These are phyloP conservation scores for Drosophila paulistorum DNA, from an alignment of 1,140 invertebrate species.

Conservation along the genomic window DNA sequence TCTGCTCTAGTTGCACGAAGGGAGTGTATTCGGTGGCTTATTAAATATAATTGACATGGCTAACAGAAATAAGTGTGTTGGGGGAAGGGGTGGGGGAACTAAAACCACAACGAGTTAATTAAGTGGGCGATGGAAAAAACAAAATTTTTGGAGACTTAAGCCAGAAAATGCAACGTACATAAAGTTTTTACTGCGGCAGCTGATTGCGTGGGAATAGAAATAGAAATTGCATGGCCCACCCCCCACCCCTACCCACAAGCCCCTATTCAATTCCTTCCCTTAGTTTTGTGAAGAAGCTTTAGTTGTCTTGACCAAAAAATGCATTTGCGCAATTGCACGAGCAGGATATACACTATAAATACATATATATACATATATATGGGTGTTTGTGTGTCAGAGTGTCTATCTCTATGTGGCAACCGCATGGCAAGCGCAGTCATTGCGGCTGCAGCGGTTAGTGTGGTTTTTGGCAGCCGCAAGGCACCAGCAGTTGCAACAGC, in stretches of 20 bases:
- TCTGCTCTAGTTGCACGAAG: slow-evolving; percentile 66
- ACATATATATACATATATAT: slow-evolving; percentile 23
- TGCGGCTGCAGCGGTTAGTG: slow-evolving; percentile 58
- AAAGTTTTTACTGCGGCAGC: slow-evolving; percentile 11
- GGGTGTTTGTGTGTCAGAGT: slow-evolving; percentile 1
- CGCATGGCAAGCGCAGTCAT: slow-evolving; percentile 60
- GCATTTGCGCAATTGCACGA: slow-evolving; percentile 43
- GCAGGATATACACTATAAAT: slow-evolving; percentile 6
- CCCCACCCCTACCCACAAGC: background rate
- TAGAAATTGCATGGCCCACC: slow-evolving; percentile 7
- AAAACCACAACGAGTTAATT: slow-evolving; percentile 67
- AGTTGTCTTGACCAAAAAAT: slow-evolving; percentile 33
- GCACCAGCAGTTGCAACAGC: slow-evolving; percentile 13
- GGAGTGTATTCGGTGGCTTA: slow-evolving; percentile 28
- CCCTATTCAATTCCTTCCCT: background rate
- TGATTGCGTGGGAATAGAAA: background rate
- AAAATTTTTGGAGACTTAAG: slow-evolving; percentile 21
- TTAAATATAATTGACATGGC: slow-evolving; percentile 69
- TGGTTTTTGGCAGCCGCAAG: slow-evolving; percentile 43
- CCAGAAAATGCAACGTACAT: background rate
- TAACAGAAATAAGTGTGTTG: slow-evolving; percentile 25
- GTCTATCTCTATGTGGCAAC: slow-evolving; percentile 29
- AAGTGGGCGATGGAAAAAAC: slow-evolving; percentile 41
- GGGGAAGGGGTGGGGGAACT: slow-evolving; percentile 3
- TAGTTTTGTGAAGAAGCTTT: background rate